phyloP scores from a whole-genome alignment of 2,113 vertebrate genomes.

The Pollachius pollachius region DNA sequence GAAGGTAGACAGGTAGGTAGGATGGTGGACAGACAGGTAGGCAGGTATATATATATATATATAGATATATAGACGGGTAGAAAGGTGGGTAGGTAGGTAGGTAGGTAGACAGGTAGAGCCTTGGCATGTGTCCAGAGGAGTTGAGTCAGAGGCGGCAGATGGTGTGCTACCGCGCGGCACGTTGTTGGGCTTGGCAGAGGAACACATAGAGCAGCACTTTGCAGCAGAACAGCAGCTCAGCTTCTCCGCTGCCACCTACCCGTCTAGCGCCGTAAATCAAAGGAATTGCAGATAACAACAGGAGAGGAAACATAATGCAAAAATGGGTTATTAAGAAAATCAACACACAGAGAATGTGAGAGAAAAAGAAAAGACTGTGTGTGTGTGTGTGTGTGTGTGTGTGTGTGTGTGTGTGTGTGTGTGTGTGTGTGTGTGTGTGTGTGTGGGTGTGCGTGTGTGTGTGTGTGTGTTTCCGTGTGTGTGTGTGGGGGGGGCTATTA shows the following conservation, averaged over 20 bases:
- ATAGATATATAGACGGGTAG: too few species aligned
- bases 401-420: too few species aligned
- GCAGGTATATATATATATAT: too few species aligned
- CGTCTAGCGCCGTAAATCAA: constrained; percentile 36
- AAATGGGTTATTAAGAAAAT: constrained; percentile 22
- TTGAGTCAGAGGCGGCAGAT: constrained; percentile 64
- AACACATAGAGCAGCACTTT: constrained; percentile 35
- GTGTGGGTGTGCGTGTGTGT: too few species aligned
- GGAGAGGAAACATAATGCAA: constrained; percentile 32
- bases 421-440: too few species aligned
- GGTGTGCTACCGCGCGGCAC: constrained; percentile 55
- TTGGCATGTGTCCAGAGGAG: constrained; percentile 49
- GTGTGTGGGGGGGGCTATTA: too few species aligned
- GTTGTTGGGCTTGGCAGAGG: constrained; percentile 71
- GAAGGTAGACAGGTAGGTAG: too few species aligned
- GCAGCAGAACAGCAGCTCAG: constrained; percentile 26
- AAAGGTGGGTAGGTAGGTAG: background rate
- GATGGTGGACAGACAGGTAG: too few species aligned
- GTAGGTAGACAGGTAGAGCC: constrained; percentile 41
- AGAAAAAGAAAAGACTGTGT: constrained; percentile 21
- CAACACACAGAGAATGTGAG: constrained; percentile 19
- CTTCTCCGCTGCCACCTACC: background rate
- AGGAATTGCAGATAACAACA: constrained; percentile 34
- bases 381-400: too few species aligned
- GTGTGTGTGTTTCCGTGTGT: too few species aligned